Evolutionary conservation across 1,140 invertebrate genomes (phyloP), one percentile per base, ranked within the genome.

Genomic region (Macrotrachela quadricornifera): DNA sequence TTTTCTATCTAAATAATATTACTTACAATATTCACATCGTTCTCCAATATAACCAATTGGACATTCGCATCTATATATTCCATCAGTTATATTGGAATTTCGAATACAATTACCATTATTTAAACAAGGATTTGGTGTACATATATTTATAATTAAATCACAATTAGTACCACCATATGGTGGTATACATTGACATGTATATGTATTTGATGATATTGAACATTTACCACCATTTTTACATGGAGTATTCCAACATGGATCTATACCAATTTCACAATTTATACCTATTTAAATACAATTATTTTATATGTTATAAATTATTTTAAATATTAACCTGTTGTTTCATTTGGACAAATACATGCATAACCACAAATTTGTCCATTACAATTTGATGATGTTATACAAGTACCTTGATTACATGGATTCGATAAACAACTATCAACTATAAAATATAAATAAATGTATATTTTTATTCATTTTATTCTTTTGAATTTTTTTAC

Each of bases 281-380:
- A 15, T 38, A 1, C 63, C 62, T 9, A 55, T 57, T 37, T 49
- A 54, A 15, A n/a, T n/a, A n/a, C n/a, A n/a, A n/a, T n/a, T n/a
- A n/a, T n/a, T n/a, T n/a, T n/a, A n/a, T n/a, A n/a, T n/a, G n/a
- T n/a, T n/a, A n/a, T n/a, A n/a, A n/a, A n/a, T n/a, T n/a, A n/a
- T n/a, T n/a, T n/a, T n/a, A n/a, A n/a, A n/a, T n/a, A n/a, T n/a
- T n/a, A 48, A 14, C 80, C 81, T 49, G 68, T 75, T 58, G 68
- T 81, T 11, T 71, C 71, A 8, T 55, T 39, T 0, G 68, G 54
- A 62, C 80, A 81, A 0, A 60, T 12, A 62, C 81, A 85, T 45
- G 57, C 45, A 30, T 30, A 30, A 30, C 21, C 21, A 30, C 21
- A 30, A 30, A 8, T 30, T 4, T 30, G 21, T 30, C 8, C 21